Evolutionary conservation across 2,113 vertebrate species (phyloP).

Genomic region (Macquaria australasica): DNA sequence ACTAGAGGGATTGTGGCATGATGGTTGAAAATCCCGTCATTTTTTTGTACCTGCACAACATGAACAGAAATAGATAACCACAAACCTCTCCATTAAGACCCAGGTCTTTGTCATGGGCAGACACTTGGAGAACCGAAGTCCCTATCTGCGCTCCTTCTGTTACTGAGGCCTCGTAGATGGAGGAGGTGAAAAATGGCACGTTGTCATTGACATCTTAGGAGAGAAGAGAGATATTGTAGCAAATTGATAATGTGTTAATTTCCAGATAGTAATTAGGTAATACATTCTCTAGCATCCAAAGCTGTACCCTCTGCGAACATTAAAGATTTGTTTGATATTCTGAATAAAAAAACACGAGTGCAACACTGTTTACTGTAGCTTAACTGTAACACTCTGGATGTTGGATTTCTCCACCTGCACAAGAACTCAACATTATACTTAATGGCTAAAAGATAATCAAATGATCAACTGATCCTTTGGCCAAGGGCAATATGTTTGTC

Average conservation of each 20-base stretch:
- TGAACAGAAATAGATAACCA: slow-evolving; percentile 23
- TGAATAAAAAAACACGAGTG: not conserved
- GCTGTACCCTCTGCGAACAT: not conserved
- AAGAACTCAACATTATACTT: not conserved
- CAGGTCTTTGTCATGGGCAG: slow-evolving; percentile 90
- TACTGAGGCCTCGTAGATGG: slow-evolving; percentile 91
- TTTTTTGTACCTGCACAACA: not conserved
- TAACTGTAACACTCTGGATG: not conserved
- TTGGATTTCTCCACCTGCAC: not conserved
- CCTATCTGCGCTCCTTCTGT: slow-evolving; percentile 88
- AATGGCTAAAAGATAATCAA: not conserved
- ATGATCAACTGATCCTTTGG: not conserved
- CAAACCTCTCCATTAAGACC: slow-evolving; percentile 90
- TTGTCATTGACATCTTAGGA: slow-evolving; percentile 93
- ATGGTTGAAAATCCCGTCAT: slow-evolving; percentile 6
- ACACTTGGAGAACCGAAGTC: slow-evolving; percentile 89
- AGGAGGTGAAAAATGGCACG: slow-evolving; percentile 93
- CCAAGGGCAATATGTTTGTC: not conserved
- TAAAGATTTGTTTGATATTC: slow-evolving; percentile 32
- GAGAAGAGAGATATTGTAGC: slow-evolving; percentile 21
- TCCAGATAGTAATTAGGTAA: slow-evolving; percentile 10
- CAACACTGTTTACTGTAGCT: slow-evolving; percentile 1
- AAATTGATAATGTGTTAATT: slow-evolving; percentile 21
- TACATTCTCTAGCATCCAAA: not conserved
- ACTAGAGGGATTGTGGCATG: slow-evolving; percentile 3